Conservation (phyloP, 2,888 invertebrate genomes). For the Ormia ochracea region DNA sequence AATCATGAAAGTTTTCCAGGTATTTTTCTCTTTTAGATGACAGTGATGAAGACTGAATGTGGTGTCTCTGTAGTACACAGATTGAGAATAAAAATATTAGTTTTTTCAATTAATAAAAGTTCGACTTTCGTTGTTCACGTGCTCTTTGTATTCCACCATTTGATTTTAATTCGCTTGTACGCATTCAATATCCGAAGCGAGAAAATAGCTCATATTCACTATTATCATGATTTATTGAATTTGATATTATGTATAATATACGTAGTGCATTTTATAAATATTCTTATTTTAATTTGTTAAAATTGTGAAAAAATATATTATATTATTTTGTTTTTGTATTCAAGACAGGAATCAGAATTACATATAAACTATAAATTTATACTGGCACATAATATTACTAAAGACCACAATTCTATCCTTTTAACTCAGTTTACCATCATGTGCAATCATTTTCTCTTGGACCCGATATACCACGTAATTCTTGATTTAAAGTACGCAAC, state of each 20-base stretch:
- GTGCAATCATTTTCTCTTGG: conserved; percentile 78
- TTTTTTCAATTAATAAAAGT: no score
- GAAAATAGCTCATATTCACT: not conserved
- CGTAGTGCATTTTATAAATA: not conserved
- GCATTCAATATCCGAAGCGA: no score
- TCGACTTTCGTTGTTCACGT: no score
- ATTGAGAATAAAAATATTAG: no score
- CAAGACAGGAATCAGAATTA: conserved; percentile 19
- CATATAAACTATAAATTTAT: conserved; percentile 32
- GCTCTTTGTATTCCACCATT: no score
- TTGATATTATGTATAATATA: not conserved
- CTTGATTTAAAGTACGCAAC: conserved; percentile 81
- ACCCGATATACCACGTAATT: conserved; percentile 77
- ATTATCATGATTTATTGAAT: not conserved
- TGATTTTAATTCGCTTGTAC: no score
- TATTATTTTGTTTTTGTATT: conserved; percentile 25
- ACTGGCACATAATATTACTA: conserved; percentile 59
- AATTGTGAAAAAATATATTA: conserved; percentile 22
- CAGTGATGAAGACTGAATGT: no score
- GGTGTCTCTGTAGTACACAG: no score
- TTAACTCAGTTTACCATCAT: conserved; percentile 57
- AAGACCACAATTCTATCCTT: conserved; percentile 5
- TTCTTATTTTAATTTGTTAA: conserved; percentile 15
- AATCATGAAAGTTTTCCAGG: no score
- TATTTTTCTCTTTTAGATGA: no score